A percentile compares a stretch with the other conserved stretches of the same genome.
phyloP scores from a whole-genome alignment of 2,797 vertebrate species.

The Enteromius treurensis region DNA sequence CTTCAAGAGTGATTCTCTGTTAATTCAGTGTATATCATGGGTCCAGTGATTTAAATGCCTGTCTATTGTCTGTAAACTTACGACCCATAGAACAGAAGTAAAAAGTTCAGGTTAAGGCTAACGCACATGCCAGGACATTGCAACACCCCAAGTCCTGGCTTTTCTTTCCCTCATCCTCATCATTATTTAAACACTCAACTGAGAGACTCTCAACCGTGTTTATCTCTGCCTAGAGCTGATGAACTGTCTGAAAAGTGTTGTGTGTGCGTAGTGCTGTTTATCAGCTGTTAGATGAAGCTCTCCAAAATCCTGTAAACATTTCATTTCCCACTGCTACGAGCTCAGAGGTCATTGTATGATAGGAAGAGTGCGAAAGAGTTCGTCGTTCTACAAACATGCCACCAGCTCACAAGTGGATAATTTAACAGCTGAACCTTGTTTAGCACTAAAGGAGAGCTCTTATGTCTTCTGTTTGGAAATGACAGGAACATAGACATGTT shows the following conservation, averaged over 20 bases:
- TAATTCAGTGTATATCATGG: background rate
- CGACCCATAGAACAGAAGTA: slow-evolving; percentile 12
- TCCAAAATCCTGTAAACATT: slow-evolving; percentile 45
- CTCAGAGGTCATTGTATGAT: slow-evolving; percentile 37
- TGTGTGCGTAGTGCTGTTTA: slow-evolving; percentile 31
- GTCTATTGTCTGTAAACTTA: slow-evolving; percentile 31
- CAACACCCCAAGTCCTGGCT: slow-evolving; percentile 22
- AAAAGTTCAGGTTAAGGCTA: slow-evolving; percentile 17
- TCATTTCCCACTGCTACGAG: slow-evolving; percentile 23
- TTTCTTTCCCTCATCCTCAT: slow-evolving; percentile 22
- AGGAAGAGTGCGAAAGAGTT: slow-evolving; percentile 33
- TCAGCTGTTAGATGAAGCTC: slow-evolving; percentile 44
- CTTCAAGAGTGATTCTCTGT: slow-evolving; percentile 10
- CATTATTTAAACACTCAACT: slow-evolving; percentile 28
- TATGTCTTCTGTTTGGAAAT: slow-evolving; percentile 40
- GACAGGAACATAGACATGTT: background rate
- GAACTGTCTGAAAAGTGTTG: slow-evolving; percentile 20
- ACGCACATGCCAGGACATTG: slow-evolving; percentile 39
- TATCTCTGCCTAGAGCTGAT: slow-evolving; percentile 29
- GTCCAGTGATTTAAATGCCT: slow-evolving; percentile 27
- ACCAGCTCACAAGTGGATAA: slow-evolving; percentile 47
- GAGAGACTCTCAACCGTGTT: slow-evolving; percentile 35
- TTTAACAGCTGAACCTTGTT: slow-evolving; percentile 43
- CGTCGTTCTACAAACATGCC: slow-evolving; percentile 34
- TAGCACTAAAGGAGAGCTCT: slow-evolving; percentile 12